A percentile compares a stretch with the other conserved stretches of the same genome.
Evolutionary conservation across 2,797 vertebrate genomes (phyloP).

Genomic region (Gymnothorax javanicus): DNA sequence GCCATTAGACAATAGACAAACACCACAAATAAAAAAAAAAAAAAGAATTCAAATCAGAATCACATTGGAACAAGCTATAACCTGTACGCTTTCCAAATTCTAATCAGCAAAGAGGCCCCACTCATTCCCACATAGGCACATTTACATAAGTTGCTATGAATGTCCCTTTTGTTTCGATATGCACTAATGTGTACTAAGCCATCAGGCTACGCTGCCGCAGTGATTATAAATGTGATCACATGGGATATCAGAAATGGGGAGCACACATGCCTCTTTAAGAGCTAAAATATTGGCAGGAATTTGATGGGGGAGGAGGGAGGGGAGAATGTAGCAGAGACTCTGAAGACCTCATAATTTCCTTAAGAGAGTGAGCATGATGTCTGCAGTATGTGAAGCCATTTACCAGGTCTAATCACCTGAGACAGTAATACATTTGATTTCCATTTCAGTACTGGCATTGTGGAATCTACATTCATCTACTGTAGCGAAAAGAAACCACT

Average conservation of each 20-base stretch:
- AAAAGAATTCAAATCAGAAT: background rate
- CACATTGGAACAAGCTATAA: background rate
- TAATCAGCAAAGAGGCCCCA: background rate
- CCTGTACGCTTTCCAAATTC: background rate
- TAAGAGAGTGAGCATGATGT: background rate
- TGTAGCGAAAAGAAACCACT: background rate
- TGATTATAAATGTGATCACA: background rate
- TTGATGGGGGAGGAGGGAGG: background rate
- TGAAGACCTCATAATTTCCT: background rate
- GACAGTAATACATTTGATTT: background rate
- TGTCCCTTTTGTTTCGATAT: background rate
- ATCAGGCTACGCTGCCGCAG: background rate
- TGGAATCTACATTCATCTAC: background rate
- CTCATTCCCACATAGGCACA: background rate
- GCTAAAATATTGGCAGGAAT: background rate
- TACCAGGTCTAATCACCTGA: background rate
- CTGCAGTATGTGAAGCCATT: background rate
- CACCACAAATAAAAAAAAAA: background rate
- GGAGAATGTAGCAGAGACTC: background rate
- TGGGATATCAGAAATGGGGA: background rate
- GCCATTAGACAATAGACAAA: background rate
- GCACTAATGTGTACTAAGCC: background rate
- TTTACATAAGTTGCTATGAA: constrained; percentile 5
- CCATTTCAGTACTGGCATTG: background rate
- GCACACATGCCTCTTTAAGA: background rate